These are phyloP conservation scores for Cerastoderma edule DNA, from an alignment of 2,888 invertebrate species.

Conservation along the genomic window DNA sequence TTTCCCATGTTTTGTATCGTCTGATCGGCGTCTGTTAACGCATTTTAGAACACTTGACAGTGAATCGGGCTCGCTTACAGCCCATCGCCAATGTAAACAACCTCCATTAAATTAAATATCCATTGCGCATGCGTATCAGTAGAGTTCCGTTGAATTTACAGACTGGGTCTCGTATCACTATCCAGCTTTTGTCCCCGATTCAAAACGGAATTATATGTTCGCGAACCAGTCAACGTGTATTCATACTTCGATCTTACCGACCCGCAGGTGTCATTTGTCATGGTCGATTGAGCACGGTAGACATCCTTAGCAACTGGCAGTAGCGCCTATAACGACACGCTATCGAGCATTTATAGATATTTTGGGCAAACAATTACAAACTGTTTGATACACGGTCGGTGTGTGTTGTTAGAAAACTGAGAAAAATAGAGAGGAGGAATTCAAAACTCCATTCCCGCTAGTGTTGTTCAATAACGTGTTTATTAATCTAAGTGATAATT, in stretches of 20 bases:
- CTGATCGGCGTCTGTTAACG: neutral
- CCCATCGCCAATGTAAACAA: conserved; percentile 63
- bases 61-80: neutral
- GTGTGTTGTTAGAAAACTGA: conserved; percentile 18
- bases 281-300: conserved; percentile 41
- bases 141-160: neutral
- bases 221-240: conserved; percentile 32
- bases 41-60: neutral
- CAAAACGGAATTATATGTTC: neutral
- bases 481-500: no score
- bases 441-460: neutral
- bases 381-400: conserved; percentile 31
- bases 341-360: conserved; percentile 8
- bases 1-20: conserved; percentile 72
- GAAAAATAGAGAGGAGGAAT: neutral
- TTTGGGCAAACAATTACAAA: conserved; percentile 9
- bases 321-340: conserved; percentile 67
- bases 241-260: conserved; percentile 50
- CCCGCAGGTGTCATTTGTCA: conserved; percentile 48
- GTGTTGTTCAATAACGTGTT: no score
- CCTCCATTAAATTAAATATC: conserved; percentile 42
- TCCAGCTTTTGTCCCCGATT: no score
- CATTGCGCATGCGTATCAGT: conserved; percentile 45
- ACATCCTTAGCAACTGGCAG: conserved; percentile 70
- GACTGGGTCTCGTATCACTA: conserved; percentile 9